Percentiles rank a stretch among this genome's conserved stretches.
phyloP scores from a whole-genome alignment of 1,140 invertebrate species.

The Araneus ventricosus region DNA sequence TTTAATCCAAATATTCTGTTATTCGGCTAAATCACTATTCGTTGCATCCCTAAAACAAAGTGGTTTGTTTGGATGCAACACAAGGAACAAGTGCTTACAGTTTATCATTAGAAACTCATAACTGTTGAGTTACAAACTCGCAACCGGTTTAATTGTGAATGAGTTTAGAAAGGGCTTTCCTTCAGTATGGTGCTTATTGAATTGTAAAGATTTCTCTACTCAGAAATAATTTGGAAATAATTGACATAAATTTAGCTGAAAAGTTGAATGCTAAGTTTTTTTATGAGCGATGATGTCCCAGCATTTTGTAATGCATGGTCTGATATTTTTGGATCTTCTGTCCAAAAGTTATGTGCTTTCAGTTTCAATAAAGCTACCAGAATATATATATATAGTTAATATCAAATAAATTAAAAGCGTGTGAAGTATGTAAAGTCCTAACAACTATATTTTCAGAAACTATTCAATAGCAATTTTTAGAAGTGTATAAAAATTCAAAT shows the following conservation, averaged over 20 bases:
- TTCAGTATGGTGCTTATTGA: background rate
- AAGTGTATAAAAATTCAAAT: background rate
- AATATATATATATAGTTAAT: background rate
- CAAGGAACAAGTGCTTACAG: slow-evolving; percentile 44
- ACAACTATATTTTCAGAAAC: background rate
- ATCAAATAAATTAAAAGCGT: too few species aligned
- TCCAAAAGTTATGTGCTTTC: too few species aligned
- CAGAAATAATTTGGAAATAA: background rate
- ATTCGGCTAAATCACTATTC: too few species aligned
- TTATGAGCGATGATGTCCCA: background rate
- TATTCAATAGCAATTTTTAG: background rate
- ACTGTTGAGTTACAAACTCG: too few species aligned
- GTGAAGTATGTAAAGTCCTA: background rate
- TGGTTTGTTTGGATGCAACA: slow-evolving; percentile 52
- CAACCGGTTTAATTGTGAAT: slow-evolving; percentile 49
- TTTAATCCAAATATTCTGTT: too few species aligned
- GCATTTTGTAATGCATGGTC: background rate
- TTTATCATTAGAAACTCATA: too few species aligned
- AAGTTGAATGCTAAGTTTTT: background rate
- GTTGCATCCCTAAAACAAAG: too few species aligned
- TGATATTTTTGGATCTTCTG: background rate
- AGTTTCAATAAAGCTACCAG: background rate
- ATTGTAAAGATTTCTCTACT: background rate
- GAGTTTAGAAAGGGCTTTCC: slow-evolving; percentile 14
- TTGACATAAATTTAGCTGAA: background rate